Evolutionary conservation across 2,113 vertebrate species (phyloP).

Genomic region (Hypanus sabinus): DNA sequence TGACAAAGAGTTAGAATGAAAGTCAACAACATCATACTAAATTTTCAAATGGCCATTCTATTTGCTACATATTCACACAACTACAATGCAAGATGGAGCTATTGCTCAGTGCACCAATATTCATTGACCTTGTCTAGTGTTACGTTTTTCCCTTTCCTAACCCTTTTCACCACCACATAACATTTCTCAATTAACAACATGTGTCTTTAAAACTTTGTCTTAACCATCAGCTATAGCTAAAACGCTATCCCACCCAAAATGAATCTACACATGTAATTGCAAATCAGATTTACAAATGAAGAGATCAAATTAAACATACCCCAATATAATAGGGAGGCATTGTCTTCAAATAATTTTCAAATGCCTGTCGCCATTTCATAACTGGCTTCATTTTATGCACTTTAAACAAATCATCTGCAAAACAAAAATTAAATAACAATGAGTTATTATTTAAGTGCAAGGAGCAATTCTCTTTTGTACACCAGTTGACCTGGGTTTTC

Average conservation of each 20-base stretch:
- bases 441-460: background rate
- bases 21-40: background rate
- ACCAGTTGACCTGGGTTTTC: background rate
- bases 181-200: background rate
- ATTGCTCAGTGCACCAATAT: background rate
- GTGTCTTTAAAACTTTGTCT: background rate
- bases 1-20: background rate
- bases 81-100: background rate
- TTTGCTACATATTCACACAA: background rate
- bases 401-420: conserved; percentile 90
- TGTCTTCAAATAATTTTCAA: conserved; percentile 94
- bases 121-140: background rate
- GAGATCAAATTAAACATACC: conserved; percentile 57
- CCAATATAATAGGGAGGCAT: conserved; percentile 96
- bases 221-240: background rate
- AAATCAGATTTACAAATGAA: conserved; percentile 38
- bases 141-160: background rate
- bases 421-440: conserved; percentile 27
- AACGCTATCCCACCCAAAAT: background rate
- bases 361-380: conserved; percentile 90
- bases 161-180: too few species aligned
- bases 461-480: background rate
- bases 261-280: conserved; percentile 23
- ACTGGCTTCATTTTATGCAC: conserved; percentile 94
- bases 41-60: background rate